Evolutionary conservation across 1,140 invertebrate genomes (phyloP).

Genomic region (Reticulitermes speratus): DNA sequence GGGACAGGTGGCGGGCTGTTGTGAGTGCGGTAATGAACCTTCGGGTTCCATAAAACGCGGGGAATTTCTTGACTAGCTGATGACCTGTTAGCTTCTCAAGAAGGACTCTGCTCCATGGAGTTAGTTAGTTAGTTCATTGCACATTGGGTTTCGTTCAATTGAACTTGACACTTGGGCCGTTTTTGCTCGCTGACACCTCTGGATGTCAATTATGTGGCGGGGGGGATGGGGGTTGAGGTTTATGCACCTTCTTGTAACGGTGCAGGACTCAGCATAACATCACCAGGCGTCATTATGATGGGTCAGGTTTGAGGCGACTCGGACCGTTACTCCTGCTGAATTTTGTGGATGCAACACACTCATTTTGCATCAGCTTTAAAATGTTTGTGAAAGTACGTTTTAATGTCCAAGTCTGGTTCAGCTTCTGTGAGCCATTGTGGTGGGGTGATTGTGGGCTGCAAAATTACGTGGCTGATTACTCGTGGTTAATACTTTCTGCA

Average conservation of each 20-base stretch:
- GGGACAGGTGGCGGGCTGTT: too few species aligned
- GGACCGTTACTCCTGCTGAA: neutral
- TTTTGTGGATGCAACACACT: neutral
- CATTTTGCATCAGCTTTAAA: neutral
- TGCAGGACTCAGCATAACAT: neutral
- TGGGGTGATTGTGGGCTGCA: neutral
- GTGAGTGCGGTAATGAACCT: too few species aligned
- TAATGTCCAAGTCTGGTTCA: neutral
- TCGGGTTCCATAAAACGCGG: too few species aligned
- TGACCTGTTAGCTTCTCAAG: too few species aligned
- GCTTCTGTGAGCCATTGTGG: neutral
- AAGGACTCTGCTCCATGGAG: too few species aligned
- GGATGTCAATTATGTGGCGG: neutral
- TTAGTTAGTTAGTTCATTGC: too few species aligned
- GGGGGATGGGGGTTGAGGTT: neutral
- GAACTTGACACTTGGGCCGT: neutral
- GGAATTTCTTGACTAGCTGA: too few species aligned
- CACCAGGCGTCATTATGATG: neutral
- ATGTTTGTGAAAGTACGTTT: neutral
- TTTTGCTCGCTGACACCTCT: neutral
- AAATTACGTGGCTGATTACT: neutral
- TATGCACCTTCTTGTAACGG: neutral
- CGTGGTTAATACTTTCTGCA: too few species aligned
- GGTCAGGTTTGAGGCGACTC: neutral
- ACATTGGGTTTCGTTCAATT: too few species aligned